Evolutionary conservation across 1,140 invertebrate species (phyloP), one percentile per base, ranked within the genome.

Genomic region (Diploscapter pachys): DNA sequence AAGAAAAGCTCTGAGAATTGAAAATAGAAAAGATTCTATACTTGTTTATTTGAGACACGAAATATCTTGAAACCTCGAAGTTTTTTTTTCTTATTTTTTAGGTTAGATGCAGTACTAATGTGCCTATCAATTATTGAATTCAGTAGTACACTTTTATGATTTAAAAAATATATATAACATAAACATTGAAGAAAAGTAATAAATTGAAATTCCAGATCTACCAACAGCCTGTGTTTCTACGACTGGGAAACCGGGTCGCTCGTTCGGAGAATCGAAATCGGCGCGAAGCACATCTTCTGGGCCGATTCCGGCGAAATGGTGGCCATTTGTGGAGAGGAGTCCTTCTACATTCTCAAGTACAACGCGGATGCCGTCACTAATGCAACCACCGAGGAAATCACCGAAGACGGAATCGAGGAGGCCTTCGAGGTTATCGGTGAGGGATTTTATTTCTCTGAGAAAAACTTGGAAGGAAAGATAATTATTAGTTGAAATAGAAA

Each of bases 231-330:
- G 70, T 91, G 91, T 0, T 97, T 99, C 85, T 99, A 96, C 83
- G 96, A 99, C 84, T 99, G 97, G 97, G 95, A 99, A 80, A 91
- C 91, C 3, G 87, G 94, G 54, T 93, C 95, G 77, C 88, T 99
- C 3, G 89, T 99, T 8, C 90, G 97, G 76, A 90, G 96, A 76
- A 97, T 98, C 85, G 95, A 98, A 88, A 96, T 97, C 81, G 92
- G 93, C 83, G 93, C 94, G 0, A 93, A 92, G 71, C 91, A 88
- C 86, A 92, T 99, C 13, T 95, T 92, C 85, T 99, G 97, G 97
- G 94, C 94, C 49, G 96, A 99, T 87, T 94, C 91, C 86, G 95
- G 95, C 5, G 93, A 93, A 77, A 87, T 98, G 31, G 92, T 98
- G 11, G 73, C 73, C 81, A 90, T 99, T 57, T 93, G 94, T 0